Evolutionary conservation across 2,888 invertebrate species (phyloP), one percentile per base, ranked within the genome.

Genomic region (Cephus nigrinus): DNA sequence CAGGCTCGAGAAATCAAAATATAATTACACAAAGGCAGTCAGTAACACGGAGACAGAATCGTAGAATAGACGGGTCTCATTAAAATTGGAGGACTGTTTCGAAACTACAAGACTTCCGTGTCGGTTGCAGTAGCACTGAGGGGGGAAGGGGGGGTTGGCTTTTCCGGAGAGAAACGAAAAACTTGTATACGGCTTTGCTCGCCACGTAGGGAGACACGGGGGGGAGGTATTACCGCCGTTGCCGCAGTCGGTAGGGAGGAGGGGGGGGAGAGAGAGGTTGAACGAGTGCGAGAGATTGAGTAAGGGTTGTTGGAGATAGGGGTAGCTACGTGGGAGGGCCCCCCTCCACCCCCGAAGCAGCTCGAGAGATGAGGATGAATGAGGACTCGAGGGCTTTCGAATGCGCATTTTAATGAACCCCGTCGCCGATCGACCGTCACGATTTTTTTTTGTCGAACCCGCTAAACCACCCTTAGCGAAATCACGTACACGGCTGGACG

Each of bases 71-170:
- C 87, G 88, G 87, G 87, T 87, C 90, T 91, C 90, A 91, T 91
- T 90, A 91, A 90, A 91, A 91, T 90, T 91, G 89, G 89, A 90
- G 90, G 87, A 89, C 87, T 90, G 90, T 90, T 90, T 89, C 88
- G 88, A 87, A 90, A 90, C 89, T 90, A 87, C 88, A 88, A 88
- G 88, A 87, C 90, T 88, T 87, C 86, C 86, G 88, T 88, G 90
- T 90, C 90, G 88, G 89, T 88, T 88, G 89, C 89, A 89, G 87
- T 84, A 85, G 85, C 83, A 84, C 12, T 12, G 35, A 1, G 34
- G 3, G 35, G 71, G 3, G 30, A 23, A 3, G 11, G 32, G 9
- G 69, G 11, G 3, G 32, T 9, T 55, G 55, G 55, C 55, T 55
- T 55, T 55, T 55, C 55, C 55, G 55, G 23, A 55, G 55, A 55